Conservation (phyloP, 2,888 invertebrate species). For the Chironomus riparius region DNA sequence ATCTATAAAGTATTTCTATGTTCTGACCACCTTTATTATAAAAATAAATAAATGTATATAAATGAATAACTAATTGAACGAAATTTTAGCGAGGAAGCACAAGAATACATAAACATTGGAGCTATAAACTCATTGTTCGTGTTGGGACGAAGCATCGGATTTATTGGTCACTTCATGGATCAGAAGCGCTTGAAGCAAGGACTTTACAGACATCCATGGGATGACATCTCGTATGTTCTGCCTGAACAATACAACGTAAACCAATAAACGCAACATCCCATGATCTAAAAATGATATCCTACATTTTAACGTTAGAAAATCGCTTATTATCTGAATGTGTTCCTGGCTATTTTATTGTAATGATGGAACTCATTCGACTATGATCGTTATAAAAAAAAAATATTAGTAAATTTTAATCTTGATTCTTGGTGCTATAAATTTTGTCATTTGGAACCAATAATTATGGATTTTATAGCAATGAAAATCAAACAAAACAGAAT, state of each 20-base stretch:
- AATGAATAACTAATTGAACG: too few species aligned
- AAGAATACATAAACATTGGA: slow-evolving; percentile 95
- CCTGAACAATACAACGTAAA: slow-evolving; percentile 38
- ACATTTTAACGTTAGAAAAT: not conserved
- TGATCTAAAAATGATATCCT: not conserved
- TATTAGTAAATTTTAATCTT: too few species aligned
- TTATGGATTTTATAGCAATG: too few species aligned
- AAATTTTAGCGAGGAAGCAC: slow-evolving; percentile 76
- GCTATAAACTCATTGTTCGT: slow-evolving; percentile 98
- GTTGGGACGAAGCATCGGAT: slow-evolving; percentile 94
- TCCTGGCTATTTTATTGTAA: too few species aligned
- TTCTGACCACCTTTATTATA: too few species aligned
- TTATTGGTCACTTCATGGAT: slow-evolving; percentile 97
- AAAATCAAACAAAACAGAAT: too few species aligned
- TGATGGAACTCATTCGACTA: too few species aligned
- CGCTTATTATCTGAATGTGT: not conserved
- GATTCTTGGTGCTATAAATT: too few species aligned
- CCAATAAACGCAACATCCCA: not conserved
- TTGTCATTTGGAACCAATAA: too few species aligned
- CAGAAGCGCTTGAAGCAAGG: slow-evolving; percentile 98
- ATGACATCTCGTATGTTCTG: slow-evolving; percentile 67
- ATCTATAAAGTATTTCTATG: slow-evolving; percentile 21
- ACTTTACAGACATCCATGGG: slow-evolving; percentile 98
- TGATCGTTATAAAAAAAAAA: too few species aligned
- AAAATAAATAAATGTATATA: too few species aligned